These are phyloP conservation scores for Mus minutoides DNA, from an alignment of 2,797 vertebrate species.

Conservation along the genomic window DNA sequence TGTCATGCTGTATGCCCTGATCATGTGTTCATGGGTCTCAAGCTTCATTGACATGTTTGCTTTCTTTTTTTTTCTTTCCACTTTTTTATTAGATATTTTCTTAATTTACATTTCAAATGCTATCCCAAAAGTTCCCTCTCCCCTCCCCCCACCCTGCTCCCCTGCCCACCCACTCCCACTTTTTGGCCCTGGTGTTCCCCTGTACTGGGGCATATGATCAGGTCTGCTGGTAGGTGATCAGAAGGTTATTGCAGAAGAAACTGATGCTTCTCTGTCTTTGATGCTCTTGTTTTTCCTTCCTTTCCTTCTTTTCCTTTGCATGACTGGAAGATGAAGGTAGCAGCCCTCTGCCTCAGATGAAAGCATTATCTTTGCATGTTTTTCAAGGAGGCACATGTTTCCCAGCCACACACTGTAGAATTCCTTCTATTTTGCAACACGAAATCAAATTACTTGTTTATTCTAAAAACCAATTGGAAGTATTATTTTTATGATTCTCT, in stretches of 20 bases:
- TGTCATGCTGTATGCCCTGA: not conserved
- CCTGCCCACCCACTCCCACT: no score
- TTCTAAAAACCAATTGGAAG: not conserved
- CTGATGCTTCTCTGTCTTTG: not conserved
- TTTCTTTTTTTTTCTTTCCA: no score
- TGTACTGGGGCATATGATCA: no score
- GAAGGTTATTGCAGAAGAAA: not conserved
- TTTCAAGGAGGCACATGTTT: not conserved
- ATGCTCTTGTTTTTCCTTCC: not conserved
- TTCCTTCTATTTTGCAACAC: not conserved
- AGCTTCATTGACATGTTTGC: not conserved
- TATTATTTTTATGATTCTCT: slow-evolving; percentile 40
- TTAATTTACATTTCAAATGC: no score
- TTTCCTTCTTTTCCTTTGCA: not conserved
- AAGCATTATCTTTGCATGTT: not conserved
- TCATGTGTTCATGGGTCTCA: slow-evolving; percentile 1
- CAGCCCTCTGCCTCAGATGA: not conserved
- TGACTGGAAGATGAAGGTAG: not conserved
- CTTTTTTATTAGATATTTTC: no score
- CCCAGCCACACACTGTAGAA: not conserved
- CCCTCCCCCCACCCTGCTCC: no score
- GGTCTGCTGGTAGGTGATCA: not conserved
- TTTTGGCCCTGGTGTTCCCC: no score
- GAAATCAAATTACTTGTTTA: not conserved
- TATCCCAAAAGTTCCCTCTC: no score